Evolutionary conservation across 2,797 vertebrate species (phyloP).

Genomic region (Paramormyrops hopkinsi): DNA sequence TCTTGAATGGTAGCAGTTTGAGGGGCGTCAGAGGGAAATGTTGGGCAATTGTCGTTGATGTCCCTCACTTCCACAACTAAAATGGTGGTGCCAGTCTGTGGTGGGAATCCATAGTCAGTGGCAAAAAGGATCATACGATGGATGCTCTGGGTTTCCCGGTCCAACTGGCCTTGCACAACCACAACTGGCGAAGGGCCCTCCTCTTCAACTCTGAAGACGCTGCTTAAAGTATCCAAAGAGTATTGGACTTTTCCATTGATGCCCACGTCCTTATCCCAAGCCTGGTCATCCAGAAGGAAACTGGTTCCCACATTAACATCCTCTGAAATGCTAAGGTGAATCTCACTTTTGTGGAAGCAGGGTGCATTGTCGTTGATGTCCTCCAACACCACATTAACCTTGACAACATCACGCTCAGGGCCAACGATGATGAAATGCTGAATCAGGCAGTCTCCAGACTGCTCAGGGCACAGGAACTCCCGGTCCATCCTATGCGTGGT

Average conservation of each 20-base stretch:
- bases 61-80: constrained; percentile 62
- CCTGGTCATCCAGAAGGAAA: constrained; percentile 57
- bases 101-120: constrained; percentile 48
- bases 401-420: constrained; percentile 52
- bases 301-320: constrained; percentile 50
- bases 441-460: constrained; percentile 54
- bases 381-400: constrained; percentile 57
- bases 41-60: constrained; percentile 70
- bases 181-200: constrained; percentile 41
- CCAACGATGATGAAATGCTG: constrained; percentile 52
- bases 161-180: constrained; percentile 52
- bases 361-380: constrained; percentile 72
- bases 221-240: constrained; percentile 46
- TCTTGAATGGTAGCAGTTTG: constrained; percentile 45
- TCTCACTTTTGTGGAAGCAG: constrained; percentile 55
- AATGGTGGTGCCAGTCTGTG: constrained; percentile 52
- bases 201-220: constrained; percentile 52
- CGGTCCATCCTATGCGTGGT: constrained; percentile 56
- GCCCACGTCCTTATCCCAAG: constrained; percentile 55
- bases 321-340: constrained; percentile 56
- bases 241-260: constrained; percentile 56
- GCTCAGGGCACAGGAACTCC: constrained; percentile 57
- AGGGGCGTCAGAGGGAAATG: constrained; percentile 49
- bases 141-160: constrained; percentile 58
- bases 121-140: constrained; percentile 58